phyloP scores from a whole-genome alignment of 2,888 invertebrate species.

The Eumacrocentrus americanus region DNA sequence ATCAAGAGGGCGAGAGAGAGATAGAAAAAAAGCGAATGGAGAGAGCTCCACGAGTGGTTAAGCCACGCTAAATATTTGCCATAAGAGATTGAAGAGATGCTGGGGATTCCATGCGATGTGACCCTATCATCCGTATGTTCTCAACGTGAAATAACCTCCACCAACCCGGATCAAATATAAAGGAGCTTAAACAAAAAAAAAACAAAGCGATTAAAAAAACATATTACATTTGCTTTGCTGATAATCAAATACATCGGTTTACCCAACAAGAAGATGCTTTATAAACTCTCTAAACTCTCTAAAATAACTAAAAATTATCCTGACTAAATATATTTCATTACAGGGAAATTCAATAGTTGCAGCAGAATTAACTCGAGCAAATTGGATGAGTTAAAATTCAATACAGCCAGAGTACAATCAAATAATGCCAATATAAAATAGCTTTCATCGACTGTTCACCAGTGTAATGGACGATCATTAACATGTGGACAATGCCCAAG shows the following conservation, averaged over 20 bases:
- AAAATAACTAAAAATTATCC: no score
- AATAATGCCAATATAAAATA: no score
- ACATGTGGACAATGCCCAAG: no score
- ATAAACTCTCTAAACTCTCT: neutral
- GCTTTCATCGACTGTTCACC: no score
- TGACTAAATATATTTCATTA: no score
- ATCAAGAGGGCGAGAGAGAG: slow-evolving; percentile 14
- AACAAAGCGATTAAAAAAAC: neutral
- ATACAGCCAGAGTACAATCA: no score
- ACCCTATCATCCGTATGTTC: slow-evolving; percentile 5
- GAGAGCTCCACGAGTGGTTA: slow-evolving; percentile 21
- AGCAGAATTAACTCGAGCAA: no score
- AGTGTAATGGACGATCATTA: no score
- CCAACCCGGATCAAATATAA: neutral
- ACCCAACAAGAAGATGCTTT: neutral
- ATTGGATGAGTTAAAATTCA: no score
- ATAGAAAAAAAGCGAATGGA: neutral
- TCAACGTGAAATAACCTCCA: neutral
- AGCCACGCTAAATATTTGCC: slow-evolving; percentile 28
- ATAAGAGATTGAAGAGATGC: slow-evolving; percentile 23
- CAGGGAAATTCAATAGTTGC: no score
- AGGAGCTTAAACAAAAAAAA: slow-evolving; percentile 6
- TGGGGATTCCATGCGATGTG: neutral
- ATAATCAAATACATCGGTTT: slow-evolving; percentile 1
- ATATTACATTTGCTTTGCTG: slow-evolving; percentile 8